Evolutionary conservation across 1,140 invertebrate species (phyloP).

Genomic region (Dendrolimus punctatus): DNA sequence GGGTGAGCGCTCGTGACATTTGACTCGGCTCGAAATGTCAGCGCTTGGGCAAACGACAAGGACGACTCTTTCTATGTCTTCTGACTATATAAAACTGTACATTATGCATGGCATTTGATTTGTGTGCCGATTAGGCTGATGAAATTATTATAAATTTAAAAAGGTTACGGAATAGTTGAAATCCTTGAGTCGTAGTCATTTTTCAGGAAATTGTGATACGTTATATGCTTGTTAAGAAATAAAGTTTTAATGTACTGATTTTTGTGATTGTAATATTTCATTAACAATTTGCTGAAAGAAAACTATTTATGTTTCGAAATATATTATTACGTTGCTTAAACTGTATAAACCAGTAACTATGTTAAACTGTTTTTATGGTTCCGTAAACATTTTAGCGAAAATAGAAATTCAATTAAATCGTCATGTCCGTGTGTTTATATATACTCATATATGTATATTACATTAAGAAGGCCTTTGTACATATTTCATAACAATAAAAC

Average conservation of each 20-base stretch:
- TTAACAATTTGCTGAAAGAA: too few relatives aligned
- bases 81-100: slow-evolving; percentile 51
- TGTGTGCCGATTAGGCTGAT: slow-evolving; percentile 42
- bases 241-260: slow-evolving; percentile 20
- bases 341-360: too few relatives aligned
- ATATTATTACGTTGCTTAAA: too few relatives aligned
- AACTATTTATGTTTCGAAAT: too few relatives aligned
- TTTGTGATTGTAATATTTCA: not conserved
- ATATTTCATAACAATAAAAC: too few relatives aligned
- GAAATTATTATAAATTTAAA: slow-evolving; percentile 61
- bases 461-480: too few relatives aligned
- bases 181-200: slow-evolving; percentile 46
- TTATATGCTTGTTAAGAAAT: slow-evolving; percentile 29
- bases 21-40: slow-evolving; percentile 65
- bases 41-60: slow-evolving; percentile 66
- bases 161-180: slow-evolving; percentile 59
- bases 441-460: too few relatives aligned
- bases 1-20: slow-evolving; percentile 62
- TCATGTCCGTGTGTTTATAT: too few relatives aligned
- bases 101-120: slow-evolving; percentile 67
- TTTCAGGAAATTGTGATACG: slow-evolving; percentile 37
- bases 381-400: too few relatives aligned
- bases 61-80: slow-evolving; percentile 68
- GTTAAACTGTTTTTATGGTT: too few relatives aligned
- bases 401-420: too few relatives aligned